These are phyloP conservation scores for Pantala flavescens DNA, from an alignment of 1,140 invertebrate genomes.

Conservation along the genomic window DNA sequence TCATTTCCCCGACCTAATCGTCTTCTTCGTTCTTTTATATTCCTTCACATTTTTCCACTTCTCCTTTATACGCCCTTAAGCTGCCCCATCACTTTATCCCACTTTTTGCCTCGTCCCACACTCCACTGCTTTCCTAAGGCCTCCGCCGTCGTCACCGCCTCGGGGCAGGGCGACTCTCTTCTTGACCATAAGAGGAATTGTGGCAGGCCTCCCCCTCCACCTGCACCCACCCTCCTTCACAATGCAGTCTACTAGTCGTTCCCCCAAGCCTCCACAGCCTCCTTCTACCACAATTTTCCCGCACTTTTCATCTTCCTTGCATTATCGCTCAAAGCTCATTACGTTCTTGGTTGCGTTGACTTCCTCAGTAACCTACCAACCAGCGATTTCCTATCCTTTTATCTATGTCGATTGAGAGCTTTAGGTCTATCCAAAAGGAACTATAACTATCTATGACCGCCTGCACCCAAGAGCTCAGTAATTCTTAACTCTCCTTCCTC, in stretches of 20 bases:
- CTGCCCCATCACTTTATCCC: background rate
- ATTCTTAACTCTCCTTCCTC: no score
- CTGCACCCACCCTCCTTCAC: background rate
- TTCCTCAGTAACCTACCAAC: no score
- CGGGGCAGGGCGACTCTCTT: conserved; percentile 18
- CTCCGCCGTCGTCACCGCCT: background rate
- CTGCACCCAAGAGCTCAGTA: no score
- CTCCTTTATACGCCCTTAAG: background rate
- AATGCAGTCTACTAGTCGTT: background rate
- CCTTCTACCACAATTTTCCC: background rate
- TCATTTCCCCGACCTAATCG: background rate
- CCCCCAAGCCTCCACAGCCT: background rate
- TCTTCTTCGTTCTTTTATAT: background rate
- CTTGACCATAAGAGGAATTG: conserved; percentile 19
- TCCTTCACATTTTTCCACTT: background rate
- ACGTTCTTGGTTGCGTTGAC: no score
- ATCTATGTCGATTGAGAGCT: no score
- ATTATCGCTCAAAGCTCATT: background rate
- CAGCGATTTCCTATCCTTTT: no score
- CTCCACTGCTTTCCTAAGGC: background rate
- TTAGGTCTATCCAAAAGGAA: no score
- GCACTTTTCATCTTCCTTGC: background rate
- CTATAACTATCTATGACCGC: no score
- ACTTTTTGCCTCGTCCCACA: background rate
- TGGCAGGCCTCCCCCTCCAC: background rate